Evolutionary conservation across 2,797 vertebrate species (phyloP).

Genomic region (Selene dorsalis): DNA sequence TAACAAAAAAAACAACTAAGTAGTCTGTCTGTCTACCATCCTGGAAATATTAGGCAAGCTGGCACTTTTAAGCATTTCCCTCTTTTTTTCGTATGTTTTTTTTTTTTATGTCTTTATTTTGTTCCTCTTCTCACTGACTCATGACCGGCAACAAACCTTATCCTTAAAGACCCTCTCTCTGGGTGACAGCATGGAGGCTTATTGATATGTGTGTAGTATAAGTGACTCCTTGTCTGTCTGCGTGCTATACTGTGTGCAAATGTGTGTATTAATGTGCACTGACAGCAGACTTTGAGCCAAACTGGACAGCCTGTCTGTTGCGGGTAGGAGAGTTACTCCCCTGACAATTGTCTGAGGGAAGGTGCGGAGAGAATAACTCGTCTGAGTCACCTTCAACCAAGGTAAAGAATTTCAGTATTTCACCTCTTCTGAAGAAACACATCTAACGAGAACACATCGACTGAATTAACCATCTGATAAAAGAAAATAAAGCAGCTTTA

Average conservation of each 20-base stretch:
- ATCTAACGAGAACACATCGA: neutral
- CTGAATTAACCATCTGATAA: neutral
- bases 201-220: constrained; percentile 50
- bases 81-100: neutral
- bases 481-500: constrained; percentile 9
- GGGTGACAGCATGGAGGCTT: constrained; percentile 59
- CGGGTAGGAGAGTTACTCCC: constrained; percentile 65
- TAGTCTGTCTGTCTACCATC: constrained; percentile 4
- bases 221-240: constrained; percentile 31
- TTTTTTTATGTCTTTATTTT: constrained; percentile 11
- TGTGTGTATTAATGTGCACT: constrained; percentile 49
- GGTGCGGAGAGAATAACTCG: constrained; percentile 49
- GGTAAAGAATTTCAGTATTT: constrained; percentile 34
- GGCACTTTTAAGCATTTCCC: constrained; percentile 42
- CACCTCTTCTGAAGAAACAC: neutral
- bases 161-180: constrained; percentile 50
- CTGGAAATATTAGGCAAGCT: constrained; percentile 47
- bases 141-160: constrained; percentile 35
- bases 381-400: constrained; percentile 62
- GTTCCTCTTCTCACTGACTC: constrained; percentile 51
- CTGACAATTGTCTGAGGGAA: constrained; percentile 47
- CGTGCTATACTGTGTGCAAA: constrained; percentile 5
- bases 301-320: constrained; percentile 48
- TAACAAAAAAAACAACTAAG: constrained; percentile 22
- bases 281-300: constrained; percentile 52